Evolutionary conservation across 2,113 vertebrate genomes (phyloP), one percentile per base, ranked within the genome.

Genomic region (Elaphurus davidianus): DNA sequence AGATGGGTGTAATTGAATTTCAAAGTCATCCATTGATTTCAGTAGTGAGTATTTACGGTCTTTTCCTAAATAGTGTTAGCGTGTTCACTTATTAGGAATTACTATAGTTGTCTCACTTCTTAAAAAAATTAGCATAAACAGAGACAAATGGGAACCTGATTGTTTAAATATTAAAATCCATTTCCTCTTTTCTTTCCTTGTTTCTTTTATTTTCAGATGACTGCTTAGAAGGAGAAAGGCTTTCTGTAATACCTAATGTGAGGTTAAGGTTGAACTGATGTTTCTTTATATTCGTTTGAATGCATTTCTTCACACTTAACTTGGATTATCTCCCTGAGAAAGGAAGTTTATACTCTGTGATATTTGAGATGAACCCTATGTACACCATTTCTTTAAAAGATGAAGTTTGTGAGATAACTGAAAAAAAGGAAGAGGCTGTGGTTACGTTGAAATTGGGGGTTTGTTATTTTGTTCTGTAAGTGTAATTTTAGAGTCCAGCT

Each of bases 1-100:
- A 97, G 71, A 94, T 52, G 52, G 43, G 4, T 87, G 23, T 96
- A 95, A 96, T 91, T 91, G 25, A 90, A 95, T 95, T 97, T 88
- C 67, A 94, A n/a, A 93, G 67, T 91, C 36, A 67, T 14, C 87
- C 67, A 25, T 89, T 54, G 71, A 84, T 23, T 82, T 79, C 87
- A 78, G 55, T 52, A 19, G 2, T 89, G 81, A 90, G 13, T 87
- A 36, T 81, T 98, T 98, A 33, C 40, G 67, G 52, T 52, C 97
- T 97, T 90, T 28, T 91, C 74, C 59, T 96, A 90, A 90, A n/a
- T 74, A 89, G 36, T 93, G 43, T 96, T 86, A 84, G 30, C 30
- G 3, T 85, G 86, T 74, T 82, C 45, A 27, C 54, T 94, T 87
- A 60, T 28, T 98, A 94, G 91, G 52, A 96, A 90, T 97, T 78